phyloP scores from a whole-genome alignment of 2,113 vertebrate species.

The Odontesthes bonariensis region DNA sequence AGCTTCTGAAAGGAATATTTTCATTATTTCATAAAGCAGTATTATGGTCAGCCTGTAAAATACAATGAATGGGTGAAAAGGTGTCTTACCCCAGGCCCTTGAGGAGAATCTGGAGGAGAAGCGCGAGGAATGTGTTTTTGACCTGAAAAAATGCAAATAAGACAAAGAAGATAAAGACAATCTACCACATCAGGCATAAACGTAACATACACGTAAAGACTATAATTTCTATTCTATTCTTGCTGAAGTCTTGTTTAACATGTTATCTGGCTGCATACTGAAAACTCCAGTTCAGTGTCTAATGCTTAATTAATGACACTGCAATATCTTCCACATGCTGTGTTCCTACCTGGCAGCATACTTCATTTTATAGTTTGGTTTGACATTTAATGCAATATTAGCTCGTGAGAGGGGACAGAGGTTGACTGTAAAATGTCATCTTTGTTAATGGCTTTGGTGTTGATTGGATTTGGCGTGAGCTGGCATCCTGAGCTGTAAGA shows the following conservation, averaged over 20 bases:
- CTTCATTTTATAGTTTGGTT: slow-evolving; percentile 28
- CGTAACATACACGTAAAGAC: too few species aligned
- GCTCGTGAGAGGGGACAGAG: slow-evolving; percentile 1
- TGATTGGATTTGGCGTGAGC: slow-evolving; percentile 38
- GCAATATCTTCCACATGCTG: slow-evolving; percentile 17
- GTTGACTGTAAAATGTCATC: slow-evolving; percentile 22
- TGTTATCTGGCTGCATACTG: neutral
- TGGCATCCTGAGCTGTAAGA: slow-evolving; percentile 22
- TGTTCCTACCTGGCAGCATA: slow-evolving; percentile 8
- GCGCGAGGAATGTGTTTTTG: neutral
- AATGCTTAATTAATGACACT: slow-evolving; percentile 24
- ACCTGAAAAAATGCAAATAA: slow-evolving; percentile 59
- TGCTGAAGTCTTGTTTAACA: neutral
- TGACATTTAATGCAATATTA: slow-evolving; percentile 29
- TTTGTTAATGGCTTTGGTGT: slow-evolving; percentile 19
- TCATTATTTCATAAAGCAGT: neutral
- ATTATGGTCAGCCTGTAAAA: neutral
- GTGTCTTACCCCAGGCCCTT: slow-evolving; percentile 88
- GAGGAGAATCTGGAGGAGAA: slow-evolving; percentile 78
- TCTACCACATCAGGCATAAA: neutral
- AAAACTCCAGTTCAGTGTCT: slow-evolving; percentile 29
- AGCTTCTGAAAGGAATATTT: neutral
- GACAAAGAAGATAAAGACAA: slow-evolving; percentile 5
- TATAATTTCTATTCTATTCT: neutral
- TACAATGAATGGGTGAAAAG: slow-evolving; percentile 14